Base-by-base conservation (phyloP, 37 sponge, comb jelly and placozoan genomes). In the Beroe ovata region DNA sequence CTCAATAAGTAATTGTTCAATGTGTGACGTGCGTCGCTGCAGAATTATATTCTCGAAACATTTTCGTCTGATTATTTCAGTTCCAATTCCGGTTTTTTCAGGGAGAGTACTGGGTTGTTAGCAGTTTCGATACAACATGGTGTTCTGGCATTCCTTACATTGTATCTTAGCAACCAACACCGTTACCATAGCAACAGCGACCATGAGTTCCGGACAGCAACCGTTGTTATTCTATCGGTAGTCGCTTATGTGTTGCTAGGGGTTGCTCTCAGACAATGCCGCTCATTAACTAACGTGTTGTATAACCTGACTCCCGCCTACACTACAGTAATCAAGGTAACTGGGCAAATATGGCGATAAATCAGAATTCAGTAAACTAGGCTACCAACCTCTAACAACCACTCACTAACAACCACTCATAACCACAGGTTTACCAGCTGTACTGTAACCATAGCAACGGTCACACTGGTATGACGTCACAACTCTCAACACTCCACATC, bases 261-360 rank as follows among this genome's bases (percentile, higher is more conserved):
- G 14, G 35, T 18, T 18, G 35, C 16, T 25, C 18, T 66, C 32
- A 66, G 69, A 66, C 34, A 30, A 18, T 66, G 14, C 69, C 29
- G 36, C 18, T 30, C 69, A 8, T 30, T 66, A 0, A 30, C 36
- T 30, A 33, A 66, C 69, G 14, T 66, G 32, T 37, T 66, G 8
- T 66, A 66, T 33, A 66, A 66, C 36, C 69, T 66, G 1, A 66
- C 69, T 32, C 69, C 69, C 36, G 8, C 34, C 69, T 66, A 66
- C 36, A 66, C 69, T 16, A 66, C 69, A 29, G 69, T 37, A 19
- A 37, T 32, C 69, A 66, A 66, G 69, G 69, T 66, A 33, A 1
- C n/a, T n/a, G n/a, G n/a, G n/a, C n/a, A n/a, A n/a, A n/a, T n/a
- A n/a, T n/a, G n/a, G n/a, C n/a, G n/a, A n/a, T n/a, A n/a, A n/a